Conservation (phyloP, 2,113 vertebrate genomes). For the Percina caprodes region DNA sequence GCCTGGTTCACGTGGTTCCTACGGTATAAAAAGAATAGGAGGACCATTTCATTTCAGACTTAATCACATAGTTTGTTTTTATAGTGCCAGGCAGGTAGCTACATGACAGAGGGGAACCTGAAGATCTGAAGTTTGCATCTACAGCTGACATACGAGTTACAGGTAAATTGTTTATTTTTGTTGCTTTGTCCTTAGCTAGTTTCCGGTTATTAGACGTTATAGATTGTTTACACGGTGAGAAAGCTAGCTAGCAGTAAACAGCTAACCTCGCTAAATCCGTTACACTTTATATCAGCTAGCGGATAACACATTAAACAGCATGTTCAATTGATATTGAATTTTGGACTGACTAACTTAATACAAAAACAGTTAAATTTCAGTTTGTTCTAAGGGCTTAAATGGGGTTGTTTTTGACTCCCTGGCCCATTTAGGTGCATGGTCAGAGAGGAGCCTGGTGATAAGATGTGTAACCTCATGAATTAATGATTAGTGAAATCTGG, state of each 20-base stretch:
- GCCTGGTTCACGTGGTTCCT: slow-evolving; percentile 58
- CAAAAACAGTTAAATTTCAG: not conserved
- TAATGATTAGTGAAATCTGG: not conserved
- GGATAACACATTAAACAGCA: fast-evolving
- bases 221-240: not conserved
- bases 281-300: not conserved
- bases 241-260: not conserved
- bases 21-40: not conserved
- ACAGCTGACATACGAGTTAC: not conserved
- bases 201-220: not conserved
- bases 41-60: not conserved
- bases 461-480: not conserved
- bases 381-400: not conserved
- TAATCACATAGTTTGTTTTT: not conserved
- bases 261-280: not conserved
- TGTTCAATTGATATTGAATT: not conserved
- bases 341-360: too few relatives aligned
- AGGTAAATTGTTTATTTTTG: slow-evolving; percentile 25
- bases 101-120: not conserved
- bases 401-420: not conserved
- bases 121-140: not conserved
- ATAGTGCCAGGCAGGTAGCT: not conserved
- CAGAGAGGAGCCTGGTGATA: not conserved
- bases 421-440: not conserved
- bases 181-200: not conserved